Evolutionary conservation across 2,113 vertebrate species (phyloP).

Genomic region (Chelonoidis abingdonii): DNA sequence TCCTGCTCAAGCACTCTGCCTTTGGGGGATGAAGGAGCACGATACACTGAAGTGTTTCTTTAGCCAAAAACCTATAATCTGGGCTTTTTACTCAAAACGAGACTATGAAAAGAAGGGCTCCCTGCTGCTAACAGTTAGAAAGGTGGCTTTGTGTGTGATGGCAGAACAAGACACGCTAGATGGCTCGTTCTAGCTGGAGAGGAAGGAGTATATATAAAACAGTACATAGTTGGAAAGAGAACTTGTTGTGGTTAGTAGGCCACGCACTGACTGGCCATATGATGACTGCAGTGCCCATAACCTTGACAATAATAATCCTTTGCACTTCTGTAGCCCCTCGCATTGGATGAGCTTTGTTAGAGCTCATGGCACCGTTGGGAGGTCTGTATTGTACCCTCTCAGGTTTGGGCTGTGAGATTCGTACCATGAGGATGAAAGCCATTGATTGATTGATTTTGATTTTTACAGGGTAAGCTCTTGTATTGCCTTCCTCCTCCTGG

Average conservation of each 20-base stretch:
- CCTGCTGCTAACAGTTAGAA: background rate
- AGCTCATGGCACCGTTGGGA: background rate
- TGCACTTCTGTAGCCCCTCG: background rate
- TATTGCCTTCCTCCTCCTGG: slow-evolving; percentile 93
- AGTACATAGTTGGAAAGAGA: background rate
- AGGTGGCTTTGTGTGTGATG: background rate
- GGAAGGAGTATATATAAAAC: background rate
- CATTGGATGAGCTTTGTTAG: accelerated
- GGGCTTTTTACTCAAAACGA: background rate
- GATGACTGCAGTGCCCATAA: background rate
- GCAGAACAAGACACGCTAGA: background rate
- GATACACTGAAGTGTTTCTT: background rate
- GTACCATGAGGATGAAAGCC: background rate
- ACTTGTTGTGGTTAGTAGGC: background rate
- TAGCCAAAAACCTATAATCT: background rate
- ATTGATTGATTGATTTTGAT: accelerated
- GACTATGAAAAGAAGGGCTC: background rate
- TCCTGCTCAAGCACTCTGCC: background rate
- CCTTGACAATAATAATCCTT: background rate
- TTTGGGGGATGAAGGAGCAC: background rate
- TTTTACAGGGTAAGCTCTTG: slow-evolving; percentile 90
- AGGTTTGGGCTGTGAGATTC: accelerated
- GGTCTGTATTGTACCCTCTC: background rate
- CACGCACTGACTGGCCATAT: background rate
- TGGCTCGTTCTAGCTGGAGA: background rate